These are phyloP conservation scores for Ornithorhynchus anatinus DNA, from an alignment of 2,113 vertebrate species.

Conservation along the genomic window DNA sequence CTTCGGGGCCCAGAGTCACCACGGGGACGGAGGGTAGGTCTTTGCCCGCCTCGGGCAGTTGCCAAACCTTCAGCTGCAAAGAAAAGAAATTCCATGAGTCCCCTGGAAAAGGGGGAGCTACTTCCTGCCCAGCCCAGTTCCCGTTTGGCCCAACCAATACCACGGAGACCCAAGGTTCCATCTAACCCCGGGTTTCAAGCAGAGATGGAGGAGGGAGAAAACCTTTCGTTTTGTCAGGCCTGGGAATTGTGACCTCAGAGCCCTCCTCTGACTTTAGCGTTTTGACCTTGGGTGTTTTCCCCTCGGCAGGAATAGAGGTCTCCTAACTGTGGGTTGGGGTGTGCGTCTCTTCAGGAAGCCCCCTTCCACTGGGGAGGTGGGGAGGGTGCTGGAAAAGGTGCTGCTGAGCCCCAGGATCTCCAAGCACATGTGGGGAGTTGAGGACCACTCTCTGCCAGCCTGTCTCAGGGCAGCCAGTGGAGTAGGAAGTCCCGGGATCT, in stretches of 20 bases:
- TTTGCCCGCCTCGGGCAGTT: constrained; percentile 60
- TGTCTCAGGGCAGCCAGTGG: neutral
- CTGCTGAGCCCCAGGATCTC: too few relatives aligned
- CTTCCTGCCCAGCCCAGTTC: neutral
- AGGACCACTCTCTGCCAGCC: neutral
- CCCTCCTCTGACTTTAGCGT: too few relatives aligned
- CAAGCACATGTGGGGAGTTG: too few relatives aligned
- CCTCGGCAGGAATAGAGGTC: too few relatives aligned
- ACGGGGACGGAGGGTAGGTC: constrained; percentile 59
- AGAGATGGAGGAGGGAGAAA: neutral
- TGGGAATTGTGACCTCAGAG: too few relatives aligned
- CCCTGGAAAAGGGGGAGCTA: neutral
- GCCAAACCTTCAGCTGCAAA: constrained; percentile 90
- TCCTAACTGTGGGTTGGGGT: too few relatives aligned
- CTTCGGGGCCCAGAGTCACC: constrained; percentile 70
- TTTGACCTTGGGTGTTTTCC: too few relatives aligned
- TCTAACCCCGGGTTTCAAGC: neutral
- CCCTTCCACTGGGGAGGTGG: too few relatives aligned
- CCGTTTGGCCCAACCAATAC: neutral
- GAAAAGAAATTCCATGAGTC: neutral
- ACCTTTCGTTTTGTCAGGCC: too few relatives aligned
- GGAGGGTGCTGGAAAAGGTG: too few relatives aligned
- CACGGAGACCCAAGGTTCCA: too few relatives aligned
- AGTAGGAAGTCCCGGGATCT: neutral
- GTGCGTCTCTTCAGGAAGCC: too few relatives aligned